Evolutionary conservation across 2,113 vertebrate species (phyloP).

Genomic region (chimpanzee (Pan troglodytes)): NHGRI_mPanTro3-v2.1_pri NC_072402.2:19765501-19766000

Average conservation of each 20-base stretch:
- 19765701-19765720: not conserved
- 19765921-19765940: not conserved
- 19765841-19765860: conserved; percentile 9
- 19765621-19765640: not conserved
- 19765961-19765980: not conserved
- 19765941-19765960: not conserved
- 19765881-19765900: not conserved
- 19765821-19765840: not conserved
- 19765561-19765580: not conserved
- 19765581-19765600: not conserved
- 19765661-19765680: conserved; percentile 16
- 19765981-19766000: not conserved
- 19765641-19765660: conserved; percentile 32
- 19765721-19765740: conserved; percentile 49
- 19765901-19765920: conserved; percentile 34
- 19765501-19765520: not conserved
- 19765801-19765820: not conserved
- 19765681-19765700: not conserved
- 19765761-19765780: conserved; percentile 5
- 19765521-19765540: not conserved
- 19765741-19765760: not conserved
- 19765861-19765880: not conserved
- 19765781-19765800: conserved; percentile 40
- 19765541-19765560: not conserved
- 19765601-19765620: not conserved